Base-by-base conservation (phyloP, 1,140 invertebrate species). In the Rhysida immarginata region DNA sequence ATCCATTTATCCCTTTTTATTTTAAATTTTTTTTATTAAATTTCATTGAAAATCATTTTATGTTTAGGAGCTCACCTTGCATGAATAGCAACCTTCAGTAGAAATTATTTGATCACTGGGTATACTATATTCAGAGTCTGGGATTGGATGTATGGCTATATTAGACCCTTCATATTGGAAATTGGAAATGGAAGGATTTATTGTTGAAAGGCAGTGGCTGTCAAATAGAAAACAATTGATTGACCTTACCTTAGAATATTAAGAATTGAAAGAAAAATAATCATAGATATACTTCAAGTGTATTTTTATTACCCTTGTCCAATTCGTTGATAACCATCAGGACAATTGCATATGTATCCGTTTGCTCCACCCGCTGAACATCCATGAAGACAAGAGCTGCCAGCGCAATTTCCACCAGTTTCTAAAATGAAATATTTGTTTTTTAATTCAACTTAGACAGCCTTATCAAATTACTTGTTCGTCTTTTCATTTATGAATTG, bases 51-150 rank as follows among this genome's bases (percentile, higher is more conserved):
- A n/a, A n/a, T n/a, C n/a, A n/a, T n/a, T n/a, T n/a, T n/a, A n/a
- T n/a, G n/a, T n/a, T n/a, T n/a, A n/a, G n/a, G n/a, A 46, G 18
- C 51, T 65, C 66, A 87, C 82, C 74, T 89, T 86, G 75, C 87
- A 93, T 18, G 85, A 84, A 72, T 91, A 91, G 71, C 88, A 91
- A 2, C 87, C 87, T 71, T 93, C 87, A 0, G 85, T 88, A 1
- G 84, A 83, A 35, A 91, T 86, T 13, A 87, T 76, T 60, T 83
- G 83, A 55, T 83, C 78, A 41, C 80, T 73, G 2, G 71, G 67
- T 29, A 73, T 71, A 48, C 71, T 70, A 58, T 74, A 74, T 2
- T 78, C 72, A 58, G 73, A 73, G 21, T 84, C 46, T 11, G 20
- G 23, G 18, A 56, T 44, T 18, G 26, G 29, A 29, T 78, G 83